These are phyloP conservation scores for Empidonax alnorum DNA, from an alignment of 2,113 vertebrate genomes.

Conservation along the genomic window DNA sequence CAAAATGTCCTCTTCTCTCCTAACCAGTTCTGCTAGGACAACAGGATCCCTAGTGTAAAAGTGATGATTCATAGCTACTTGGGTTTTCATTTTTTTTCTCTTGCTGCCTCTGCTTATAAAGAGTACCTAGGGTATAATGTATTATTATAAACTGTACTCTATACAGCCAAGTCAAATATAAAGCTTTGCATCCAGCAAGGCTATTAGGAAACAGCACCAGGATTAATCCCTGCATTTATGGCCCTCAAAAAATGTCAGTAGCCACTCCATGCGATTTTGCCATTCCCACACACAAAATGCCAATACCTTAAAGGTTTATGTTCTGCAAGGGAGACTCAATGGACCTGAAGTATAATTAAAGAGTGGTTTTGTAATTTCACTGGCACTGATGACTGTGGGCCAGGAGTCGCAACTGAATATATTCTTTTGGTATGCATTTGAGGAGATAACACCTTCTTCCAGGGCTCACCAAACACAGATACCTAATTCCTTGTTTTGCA, in stretches of 20 bases:
- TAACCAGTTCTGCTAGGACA: neutral
- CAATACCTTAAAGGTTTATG: neutral
- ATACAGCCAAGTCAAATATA: neutral
- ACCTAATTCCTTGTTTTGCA: neutral
- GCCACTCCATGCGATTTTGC: neutral
- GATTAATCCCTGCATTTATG: conserved; percentile 29
- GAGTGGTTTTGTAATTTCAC: conserved; percentile 7
- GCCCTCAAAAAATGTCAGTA: neutral
- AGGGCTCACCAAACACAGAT: neutral
- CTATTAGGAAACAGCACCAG: conserved; percentile 6
- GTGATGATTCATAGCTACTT: neutral
- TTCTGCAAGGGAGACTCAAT: neutral
- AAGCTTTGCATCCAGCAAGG: neutral
- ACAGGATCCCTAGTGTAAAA: neutral
- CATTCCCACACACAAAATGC: neutral
- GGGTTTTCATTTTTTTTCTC: neutral
- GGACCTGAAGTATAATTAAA: neutral
- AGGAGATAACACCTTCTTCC: neutral
- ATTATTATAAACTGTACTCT: neutral
- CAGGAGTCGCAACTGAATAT: conserved; percentile 10
- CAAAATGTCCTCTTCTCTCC: neutral
- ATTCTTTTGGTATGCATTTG: neutral
- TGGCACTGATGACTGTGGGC: neutral
- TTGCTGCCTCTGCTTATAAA: neutral
- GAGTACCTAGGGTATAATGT: neutral